Evolutionary conservation across 2,888 invertebrate genomes (phyloP).

Genomic region (Ellobium chinense): DNA sequence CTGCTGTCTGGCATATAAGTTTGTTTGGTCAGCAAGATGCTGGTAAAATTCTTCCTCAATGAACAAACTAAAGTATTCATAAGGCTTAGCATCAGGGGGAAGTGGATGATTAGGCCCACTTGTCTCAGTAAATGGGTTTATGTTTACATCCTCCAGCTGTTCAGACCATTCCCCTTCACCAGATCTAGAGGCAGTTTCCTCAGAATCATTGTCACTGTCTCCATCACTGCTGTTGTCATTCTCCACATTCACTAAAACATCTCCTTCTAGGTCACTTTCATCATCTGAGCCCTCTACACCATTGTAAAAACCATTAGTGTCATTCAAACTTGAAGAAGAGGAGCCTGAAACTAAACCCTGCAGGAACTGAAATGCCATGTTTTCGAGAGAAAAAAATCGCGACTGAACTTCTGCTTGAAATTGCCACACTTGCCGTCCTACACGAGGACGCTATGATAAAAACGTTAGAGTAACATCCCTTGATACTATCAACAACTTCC

Average conservation of each 20-base stretch:
- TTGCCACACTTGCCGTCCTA: no score
- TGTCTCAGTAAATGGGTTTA: background rate
- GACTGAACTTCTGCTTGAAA: no score
- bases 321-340: no score
- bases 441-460: no score
- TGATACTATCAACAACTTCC: no score
- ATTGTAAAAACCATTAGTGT: background rate
- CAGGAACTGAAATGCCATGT: no score
- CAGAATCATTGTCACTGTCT: background rate
- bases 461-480: no score
- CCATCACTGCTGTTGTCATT: background rate
- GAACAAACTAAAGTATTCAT: background rate
- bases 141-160: background rate
- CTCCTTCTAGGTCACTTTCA: background rate
- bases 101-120: background rate
- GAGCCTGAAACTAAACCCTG: no score
- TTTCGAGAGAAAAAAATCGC: no score
- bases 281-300: background rate
- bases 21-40: background rate
- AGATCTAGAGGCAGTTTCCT: background rate
- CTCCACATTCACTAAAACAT: background rate
- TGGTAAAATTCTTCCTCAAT: background rate
- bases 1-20: background rate
- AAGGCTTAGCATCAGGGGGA: background rate
- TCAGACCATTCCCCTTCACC: background rate